Conservation (phyloP, 2,888 invertebrate genomes). For the Acronicta leporina region DNA sequence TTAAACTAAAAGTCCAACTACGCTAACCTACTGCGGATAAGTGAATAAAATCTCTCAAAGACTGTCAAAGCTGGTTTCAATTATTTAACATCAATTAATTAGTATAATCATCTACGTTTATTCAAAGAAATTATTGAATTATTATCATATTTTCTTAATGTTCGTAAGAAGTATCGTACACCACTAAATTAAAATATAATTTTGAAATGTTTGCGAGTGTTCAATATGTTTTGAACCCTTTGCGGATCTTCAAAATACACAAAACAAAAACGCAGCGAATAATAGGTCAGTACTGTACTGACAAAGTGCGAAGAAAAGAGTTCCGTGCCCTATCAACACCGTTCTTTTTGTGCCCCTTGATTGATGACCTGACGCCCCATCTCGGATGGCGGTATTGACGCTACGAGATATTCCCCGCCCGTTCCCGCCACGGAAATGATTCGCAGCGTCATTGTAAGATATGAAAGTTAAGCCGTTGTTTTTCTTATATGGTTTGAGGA, state of each 20-base stretch:
- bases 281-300: conserved; percentile 55
- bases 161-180: too few relatives aligned
- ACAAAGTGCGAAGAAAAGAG: conserved; percentile 70
- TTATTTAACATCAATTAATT: too few relatives aligned
- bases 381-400: conserved; percentile 71
- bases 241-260: not conserved
- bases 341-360: conserved; percentile 79
- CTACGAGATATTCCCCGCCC: conserved; percentile 60
- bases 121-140: too few relatives aligned
- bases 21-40: too few relatives aligned
- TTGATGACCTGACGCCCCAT: conserved; percentile 72
- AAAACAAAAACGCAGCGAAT: conserved; percentile 28
- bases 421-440: conserved; percentile 38
- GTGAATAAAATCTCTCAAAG: too few relatives aligned
- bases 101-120: too few relatives aligned
- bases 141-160: too few relatives aligned
- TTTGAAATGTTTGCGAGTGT: too few relatives aligned
- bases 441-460: conserved; percentile 39
- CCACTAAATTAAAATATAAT: too few relatives aligned
- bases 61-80: too few relatives aligned
- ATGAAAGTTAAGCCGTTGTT: conserved; percentile 19
- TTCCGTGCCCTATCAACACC: conserved; percentile 76
- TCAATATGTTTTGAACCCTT: too few relatives aligned
- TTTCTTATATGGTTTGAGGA: conserved; percentile 13
- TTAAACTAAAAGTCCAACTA: too few relatives aligned